These are phyloP conservation scores for Aricia agestis DNA, from an alignment of 1,140 invertebrate species.

Conservation along the genomic window DNA sequence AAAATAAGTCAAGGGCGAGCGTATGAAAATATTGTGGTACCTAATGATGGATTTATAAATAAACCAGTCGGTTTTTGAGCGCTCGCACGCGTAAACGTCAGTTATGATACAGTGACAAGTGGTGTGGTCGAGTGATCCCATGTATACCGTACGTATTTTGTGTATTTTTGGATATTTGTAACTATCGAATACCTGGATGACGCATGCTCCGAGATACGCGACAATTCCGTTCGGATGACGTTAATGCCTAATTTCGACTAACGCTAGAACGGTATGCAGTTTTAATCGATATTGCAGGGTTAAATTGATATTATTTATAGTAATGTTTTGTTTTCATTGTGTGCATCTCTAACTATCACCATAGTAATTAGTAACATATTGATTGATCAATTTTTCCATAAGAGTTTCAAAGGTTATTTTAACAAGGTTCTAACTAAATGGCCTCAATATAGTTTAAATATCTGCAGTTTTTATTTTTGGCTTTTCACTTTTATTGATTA, in stretches of 20 bases:
- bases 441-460: too few relatives aligned
- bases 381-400: too few relatives aligned
- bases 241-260: conserved; percentile 28
- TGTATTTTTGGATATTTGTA: background rate
- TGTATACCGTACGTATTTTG: background rate
- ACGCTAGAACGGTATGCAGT: background rate
- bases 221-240: conserved; percentile 43
- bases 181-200: conserved; percentile 24
- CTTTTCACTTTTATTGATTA: too few relatives aligned
- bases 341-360: too few relatives aligned
- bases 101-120: conserved; percentile 1
- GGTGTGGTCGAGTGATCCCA: background rate
- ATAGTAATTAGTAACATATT: too few relatives aligned
- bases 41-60: conserved; percentile 66
- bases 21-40: conserved; percentile 48
- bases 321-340: background rate
- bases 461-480: too few relatives aligned
- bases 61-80: conserved; percentile 52
- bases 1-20: conserved; percentile 39
- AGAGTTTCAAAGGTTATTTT: too few relatives aligned
- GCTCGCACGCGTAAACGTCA: conserved; percentile 29
- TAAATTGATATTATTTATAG: background rate
- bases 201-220: conserved; percentile 39
- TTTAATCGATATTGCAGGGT: background rate
- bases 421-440: too few relatives aligned